Evolutionary conservation across 2,113 vertebrate species (phyloP), one percentile per base, ranked within the genome.

Genomic region (Tychaedon coryphoeus): DNA sequence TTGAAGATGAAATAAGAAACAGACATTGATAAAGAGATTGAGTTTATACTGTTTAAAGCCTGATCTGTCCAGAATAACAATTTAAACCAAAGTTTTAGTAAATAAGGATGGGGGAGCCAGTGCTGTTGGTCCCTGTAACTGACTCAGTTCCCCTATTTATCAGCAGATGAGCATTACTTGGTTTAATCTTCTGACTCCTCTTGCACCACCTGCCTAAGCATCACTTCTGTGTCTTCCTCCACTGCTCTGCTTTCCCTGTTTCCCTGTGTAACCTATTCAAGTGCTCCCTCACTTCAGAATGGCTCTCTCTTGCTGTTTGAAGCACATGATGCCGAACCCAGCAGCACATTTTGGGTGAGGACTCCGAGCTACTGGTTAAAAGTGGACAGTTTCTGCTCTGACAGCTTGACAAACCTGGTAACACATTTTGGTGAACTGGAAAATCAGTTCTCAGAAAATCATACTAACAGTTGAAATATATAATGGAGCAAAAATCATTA

Each of bases 311-410:
- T 62, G 47, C 51, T 42, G 20, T n/a, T 85, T 34, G 78, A 67
- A 78, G 51, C 34, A 47, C 0, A 0, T 19, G 43, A 2, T 0
- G 0, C 23, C 0, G 0, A 90, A 71, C 42, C 17, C 33, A 16
- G 9, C 8, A 20, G 47, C 56, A 19, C 10, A 5, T 50, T 73
- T 75, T 54, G 29, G 38, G 42, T 74, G 23, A 58, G 29, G 31
- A 9, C 42, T 54, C 54, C 28, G 28, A 80, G 47, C 51, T 50
- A 10, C 17, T 42, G 24, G 9, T 62, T 29, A 47, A 47, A 87
- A 87, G 24, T 33, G 28, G 14, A 4, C 12, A 19, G 13, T 43
- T 88, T 76, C 60, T 84, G 31, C 50, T 65, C 43, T 29, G 58
- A 31, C 31, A 57, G 13, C 62, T 57, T 70, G 40, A 45, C 15